Evolutionary conservation across 1,140 invertebrate genomes (phyloP), one percentile per base, ranked within the genome.

Genomic region (Mamestra configurata): DNA sequence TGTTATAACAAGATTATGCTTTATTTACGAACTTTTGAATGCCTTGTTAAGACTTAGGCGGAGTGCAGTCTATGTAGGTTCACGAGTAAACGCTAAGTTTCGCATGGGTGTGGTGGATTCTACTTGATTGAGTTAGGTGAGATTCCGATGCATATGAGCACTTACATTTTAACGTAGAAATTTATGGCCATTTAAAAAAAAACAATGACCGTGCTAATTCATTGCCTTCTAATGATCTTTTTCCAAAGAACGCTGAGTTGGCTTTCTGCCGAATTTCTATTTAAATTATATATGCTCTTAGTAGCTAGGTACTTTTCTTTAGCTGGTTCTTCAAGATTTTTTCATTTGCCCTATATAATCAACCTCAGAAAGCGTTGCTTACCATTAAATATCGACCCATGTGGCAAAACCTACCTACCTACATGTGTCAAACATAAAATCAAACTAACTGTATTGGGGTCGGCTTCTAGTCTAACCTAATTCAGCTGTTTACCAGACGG

Each of bases 201-300:
- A 66, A 37, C 27, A 31, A 31, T 31, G 35, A 40, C 11, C 35
- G 20, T 40, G 31, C 61, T 66, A 66, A 66, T n/a, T n/a, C n/a
- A n/a, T 66, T 40, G 61, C 35, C 61, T 66, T 66, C 22, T 66
- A 66, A 66, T 40, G 40, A 66, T 66, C 35, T 40, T 66, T 40
- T 66, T 37, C 35, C 20, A n/a, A 8, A 4, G 18, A 66, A 66
- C 31, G 3, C 18, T 13, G 35, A 8, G 35, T 66, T 66, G 35
- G 61, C 61, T 4, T 66, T 66, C 7, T 66, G 61, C 61, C 61
- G 18, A 10, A 64, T 40, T 40, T 40, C 27, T 31, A 18, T 37
- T 37, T 64, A 18, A 57, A 24, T 57, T 20, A 53, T 53, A n/a
- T 51, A 1, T 22, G 18, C 20, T 20, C n/a, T 18, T 20, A 51